Base-by-base conservation (phyloP, 2,888 invertebrate species). In the Dicroscelio sp. region DNA sequence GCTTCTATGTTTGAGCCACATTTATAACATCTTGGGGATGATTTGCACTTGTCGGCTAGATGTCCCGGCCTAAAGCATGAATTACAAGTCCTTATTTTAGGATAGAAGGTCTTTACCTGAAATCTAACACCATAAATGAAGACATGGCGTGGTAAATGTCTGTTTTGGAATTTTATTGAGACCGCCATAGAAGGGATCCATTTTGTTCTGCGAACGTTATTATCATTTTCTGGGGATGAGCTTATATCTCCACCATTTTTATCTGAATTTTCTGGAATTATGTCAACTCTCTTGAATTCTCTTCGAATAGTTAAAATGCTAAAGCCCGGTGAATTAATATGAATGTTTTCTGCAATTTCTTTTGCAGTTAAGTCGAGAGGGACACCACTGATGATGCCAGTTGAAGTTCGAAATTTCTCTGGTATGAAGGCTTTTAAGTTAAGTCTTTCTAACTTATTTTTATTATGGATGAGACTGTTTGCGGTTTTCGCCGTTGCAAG, bases 291-390 rank as follows among this genome's bases (percentile, higher is more conserved):
- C 25, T 20, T 76, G 1, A 17, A 3, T 80, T 80, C 80, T 33
- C 80, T 6, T n/a, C 65, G 12, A 1, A 79, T 2, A 1, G 78
- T n/a, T 4, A 63, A 1, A 27, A 76, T 75, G 0, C 65, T 31
- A 35, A 31, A 84, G 12, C 75, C 73, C n/a, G 73, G 73, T 5
- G 82, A 25, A 17, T 35, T 69, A 10, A 82, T 71, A 14, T n/a
- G 5, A 20, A 82, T 55, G 31, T 83, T 73, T 30, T 48, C 48
- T 14, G 75, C 84, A 1, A 84, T 75, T 65, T 84, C 84, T 30
- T 52, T 27, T 20, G 30, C 2, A 0, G 31, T 33, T 1, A 75
- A 27, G 14, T 75, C 65, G 0, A 52, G 25, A 2, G 84, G 84
- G 2, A 84, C 65, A 20, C 55, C 17, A 1, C 30, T 75, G 0